Evolutionary conservation across 1,140 invertebrate species (phyloP).

Genomic region (Thalassaphorura encarpata): DNA sequence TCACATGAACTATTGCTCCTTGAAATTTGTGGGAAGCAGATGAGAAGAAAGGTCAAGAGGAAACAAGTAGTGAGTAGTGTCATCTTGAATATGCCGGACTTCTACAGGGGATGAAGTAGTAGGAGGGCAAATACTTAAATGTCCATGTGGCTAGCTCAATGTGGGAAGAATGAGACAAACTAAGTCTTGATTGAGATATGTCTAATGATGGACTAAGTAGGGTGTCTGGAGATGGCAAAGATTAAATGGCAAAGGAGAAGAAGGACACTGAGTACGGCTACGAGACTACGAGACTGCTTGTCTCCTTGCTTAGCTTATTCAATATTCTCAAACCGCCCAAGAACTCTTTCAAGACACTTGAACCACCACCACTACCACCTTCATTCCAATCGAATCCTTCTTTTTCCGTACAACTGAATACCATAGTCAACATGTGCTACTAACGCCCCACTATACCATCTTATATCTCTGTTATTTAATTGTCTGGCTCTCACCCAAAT

Average conservation of each 20-base stretch:
- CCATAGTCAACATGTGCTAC: too few species aligned
- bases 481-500: too few species aligned
- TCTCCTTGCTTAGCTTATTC: constrained; percentile 3
- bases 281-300: constrained; percentile 14
- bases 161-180: neutral
- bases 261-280: constrained; percentile 5
- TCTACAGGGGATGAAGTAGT: neutral
- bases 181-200: constrained; percentile 16
- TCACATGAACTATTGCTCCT: constrained; percentile 23
- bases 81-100: neutral
- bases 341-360: neutral
- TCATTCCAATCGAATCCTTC: neutral
- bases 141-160: neutral
- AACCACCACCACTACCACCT: neutral
- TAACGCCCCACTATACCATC: too few species aligned
- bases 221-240: constrained; percentile 2
- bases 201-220: constrained; percentile 14
- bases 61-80: neutral
- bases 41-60: neutral
- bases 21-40: neutral
- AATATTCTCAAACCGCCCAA: neutral
- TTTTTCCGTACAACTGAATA: too few species aligned
- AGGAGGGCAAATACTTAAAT: neutral
- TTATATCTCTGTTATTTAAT: too few species aligned
- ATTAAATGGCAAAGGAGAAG: constrained; percentile 4